phyloP scores from a whole-genome alignment of 2,888 invertebrate genomes.

The Toxonevra muliebris region DNA sequence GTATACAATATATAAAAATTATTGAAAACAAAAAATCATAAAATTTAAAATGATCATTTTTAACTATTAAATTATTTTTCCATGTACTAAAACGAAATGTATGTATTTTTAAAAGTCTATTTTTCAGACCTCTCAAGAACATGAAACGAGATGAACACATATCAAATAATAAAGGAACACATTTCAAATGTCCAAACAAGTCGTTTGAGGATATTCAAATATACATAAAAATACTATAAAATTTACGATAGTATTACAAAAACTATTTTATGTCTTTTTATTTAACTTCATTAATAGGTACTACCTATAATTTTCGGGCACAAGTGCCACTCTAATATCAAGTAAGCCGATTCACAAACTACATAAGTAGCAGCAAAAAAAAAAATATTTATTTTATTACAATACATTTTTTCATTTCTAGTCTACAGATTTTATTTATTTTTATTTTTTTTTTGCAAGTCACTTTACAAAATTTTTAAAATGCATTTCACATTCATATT shows the following conservation, averaged over 20 bases:
- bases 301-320: conserved; percentile 42
- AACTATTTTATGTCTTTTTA: conserved; percentile 34
- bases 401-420: conserved; percentile 8
- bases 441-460: no score
- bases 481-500: no score
- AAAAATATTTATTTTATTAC: no score
- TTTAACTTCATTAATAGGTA: conserved; percentile 21
- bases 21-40: background rate
- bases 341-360: conserved; percentile 24
- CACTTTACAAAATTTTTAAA: no score
- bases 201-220: conserved; percentile 54
- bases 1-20: no score
- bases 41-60: background rate
- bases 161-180: background rate
- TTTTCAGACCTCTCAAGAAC: no score
- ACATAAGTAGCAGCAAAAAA: no score
- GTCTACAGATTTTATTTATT: no score
- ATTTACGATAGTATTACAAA: conserved; percentile 34
- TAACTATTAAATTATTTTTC: background rate
- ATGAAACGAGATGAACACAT: no score
- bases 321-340: conserved; percentile 49
- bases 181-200: conserved; percentile 50
- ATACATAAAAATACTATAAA: conserved; percentile 58
- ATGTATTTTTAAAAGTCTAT: no score
- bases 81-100: no score